Percentiles rank a stretch among this genome's conserved stretches.
phyloP scores from a whole-genome alignment of 2,113 vertebrate genomes.

The Podarcis raffonei region DNA sequence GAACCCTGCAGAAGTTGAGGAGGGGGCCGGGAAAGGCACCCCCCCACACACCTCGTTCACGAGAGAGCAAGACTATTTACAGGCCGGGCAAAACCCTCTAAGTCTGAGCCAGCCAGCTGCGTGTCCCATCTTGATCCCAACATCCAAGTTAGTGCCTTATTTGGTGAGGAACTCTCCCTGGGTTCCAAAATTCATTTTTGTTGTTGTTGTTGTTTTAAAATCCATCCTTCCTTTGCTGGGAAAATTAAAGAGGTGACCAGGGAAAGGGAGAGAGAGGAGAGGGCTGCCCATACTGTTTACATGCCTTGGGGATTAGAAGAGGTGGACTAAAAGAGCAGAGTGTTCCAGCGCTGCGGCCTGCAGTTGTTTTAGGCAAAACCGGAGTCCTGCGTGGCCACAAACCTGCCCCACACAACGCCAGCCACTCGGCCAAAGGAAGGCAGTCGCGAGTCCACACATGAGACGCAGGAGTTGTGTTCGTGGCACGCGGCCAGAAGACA shows the following conservation, averaged over 20 bases:
- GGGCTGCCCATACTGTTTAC: slow-evolving; percentile 54
- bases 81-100: neutral
- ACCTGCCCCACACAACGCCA: too few species aligned
- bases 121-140: slow-evolving; percentile 41
- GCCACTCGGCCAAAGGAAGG: too few species aligned
- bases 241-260: slow-evolving; percentile 53
- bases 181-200: slow-evolving; percentile 53
- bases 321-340: neutral
- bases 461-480: too few species aligned
- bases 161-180: slow-evolving; percentile 64
- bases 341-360: neutral
- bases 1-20: neutral
- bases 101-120: slow-evolving; percentile 18
- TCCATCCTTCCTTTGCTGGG: slow-evolving; percentile 48
- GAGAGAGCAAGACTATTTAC: too few species aligned
- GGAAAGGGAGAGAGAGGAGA: slow-evolving; percentile 10
- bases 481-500: too few species aligned
- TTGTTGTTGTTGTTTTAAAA: slow-evolving; percentile 38
- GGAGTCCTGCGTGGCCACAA: too few species aligned
- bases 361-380: neutral
- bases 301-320: slow-evolving; percentile 53
- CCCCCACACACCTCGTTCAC: neutral
- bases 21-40: accelerated
- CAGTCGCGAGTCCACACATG: too few species aligned
- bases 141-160: slow-evolving; percentile 57